Conservation (phyloP, 2,888 invertebrate species). For the Sesia apiformis region DNA sequence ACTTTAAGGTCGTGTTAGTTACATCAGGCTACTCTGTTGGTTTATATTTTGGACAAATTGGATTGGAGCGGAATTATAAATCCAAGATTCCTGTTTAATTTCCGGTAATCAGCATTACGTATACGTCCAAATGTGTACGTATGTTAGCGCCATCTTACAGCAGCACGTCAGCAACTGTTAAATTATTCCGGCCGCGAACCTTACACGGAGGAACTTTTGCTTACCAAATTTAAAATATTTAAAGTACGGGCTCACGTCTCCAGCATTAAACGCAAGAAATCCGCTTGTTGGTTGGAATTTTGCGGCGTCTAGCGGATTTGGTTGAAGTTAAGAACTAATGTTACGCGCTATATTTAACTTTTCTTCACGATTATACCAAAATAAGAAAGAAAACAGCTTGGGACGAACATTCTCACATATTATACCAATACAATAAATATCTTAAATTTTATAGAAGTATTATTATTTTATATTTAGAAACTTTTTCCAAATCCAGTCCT, state of each 20-base stretch:
- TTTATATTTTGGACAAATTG: too few species aligned
- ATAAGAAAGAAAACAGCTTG: neutral
- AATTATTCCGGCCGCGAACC: conserved; percentile 22
- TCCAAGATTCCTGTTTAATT: too few species aligned
- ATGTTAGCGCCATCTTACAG: neutral
- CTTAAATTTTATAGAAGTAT: too few species aligned
- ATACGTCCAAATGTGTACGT: neutral
- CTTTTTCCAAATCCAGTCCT: too few species aligned
- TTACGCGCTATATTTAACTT: neutral
- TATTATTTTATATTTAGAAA: too few species aligned
- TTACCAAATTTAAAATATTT: conserved; percentile 23
- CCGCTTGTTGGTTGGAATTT: neutral
- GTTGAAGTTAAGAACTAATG: neutral
- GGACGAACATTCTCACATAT: too few species aligned
- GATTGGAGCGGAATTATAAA: too few species aligned
- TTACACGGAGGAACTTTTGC: conserved; percentile 14
- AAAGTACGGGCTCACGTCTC: conserved; percentile 14
- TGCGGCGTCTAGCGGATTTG: neutral
- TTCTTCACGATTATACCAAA: neutral
- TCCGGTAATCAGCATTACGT: too few species aligned
- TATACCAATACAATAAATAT: too few species aligned
- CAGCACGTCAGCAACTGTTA: conserved; percentile 11
- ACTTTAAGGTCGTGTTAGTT: too few species aligned
- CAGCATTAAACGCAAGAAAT: neutral
- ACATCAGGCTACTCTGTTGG: too few species aligned